Evolutionary conservation across 2,888 invertebrate genomes (phyloP), one percentile per base, ranked within the genome.

Genomic region (Chrysolina oricalcia): DNA sequence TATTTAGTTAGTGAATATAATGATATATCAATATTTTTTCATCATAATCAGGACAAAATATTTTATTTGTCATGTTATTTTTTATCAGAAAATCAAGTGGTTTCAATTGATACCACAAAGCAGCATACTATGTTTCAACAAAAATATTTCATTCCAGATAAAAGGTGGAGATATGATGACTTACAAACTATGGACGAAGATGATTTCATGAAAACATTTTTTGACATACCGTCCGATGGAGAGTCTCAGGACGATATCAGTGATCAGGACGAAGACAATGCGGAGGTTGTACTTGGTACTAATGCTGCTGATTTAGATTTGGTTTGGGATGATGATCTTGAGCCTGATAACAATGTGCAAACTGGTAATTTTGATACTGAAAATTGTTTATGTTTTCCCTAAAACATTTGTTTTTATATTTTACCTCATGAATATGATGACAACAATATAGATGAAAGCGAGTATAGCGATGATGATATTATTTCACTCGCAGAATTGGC

Each of bases 401-500:
- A 48, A 48, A 48, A 11, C 6, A 48, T 48, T 48, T 48, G 48
- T 48, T 48, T 48, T 48, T 48, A 48, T 48, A 48, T 48, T 48
- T 48, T 15, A 48, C 15, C 48, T 48, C n/a, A 48, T 48, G 48
- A 48, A 48, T 66, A 15, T 66, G 46, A 48, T 66, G n/a, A n/a
- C n/a, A 43, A 66, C 48, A 15, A 15, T 48, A 48, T 48, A 48
- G 48, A 48, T 48, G 48, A 48, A 15, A 48, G 48, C 48, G 48
- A 48, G 11, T 48, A 15, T 48, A 48, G 48, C 15, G 48, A 48
- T 48, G 53, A 53, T 53, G 53, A 53, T 21, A 53, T 21, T 53
- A 53, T n/a, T n/a, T n/a, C n/a, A n/a, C n/a, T n/a, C n/a, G n/a
- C n/a, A n/a, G n/a, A n/a, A n/a, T n/a, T n/a, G 21, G 53, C 53